Percentiles rank a stretch among this genome's conserved stretches.
Conservation (phyloP, 2,888 invertebrate species). For the Pseudanteris insignis region DNA sequence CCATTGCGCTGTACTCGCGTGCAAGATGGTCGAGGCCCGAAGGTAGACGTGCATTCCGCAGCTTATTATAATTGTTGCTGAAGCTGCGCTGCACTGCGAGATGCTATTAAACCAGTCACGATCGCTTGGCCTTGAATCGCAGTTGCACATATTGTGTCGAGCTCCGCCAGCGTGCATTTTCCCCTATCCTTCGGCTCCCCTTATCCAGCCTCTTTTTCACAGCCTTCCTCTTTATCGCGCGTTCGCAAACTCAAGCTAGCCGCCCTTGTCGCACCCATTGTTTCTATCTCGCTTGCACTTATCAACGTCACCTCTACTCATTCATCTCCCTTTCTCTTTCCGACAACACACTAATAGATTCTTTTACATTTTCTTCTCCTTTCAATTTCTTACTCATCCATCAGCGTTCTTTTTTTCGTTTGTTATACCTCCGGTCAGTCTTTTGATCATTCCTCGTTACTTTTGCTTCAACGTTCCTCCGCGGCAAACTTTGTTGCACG, state of each 20-base stretch:
- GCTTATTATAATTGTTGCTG: conserved; percentile 59
- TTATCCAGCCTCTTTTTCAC: conserved; percentile 27
- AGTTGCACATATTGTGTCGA: conserved; percentile 58
- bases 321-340: neutral
- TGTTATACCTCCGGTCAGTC: conserved; percentile 21
- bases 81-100: conserved; percentile 49
- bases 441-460: conserved; percentile 19
- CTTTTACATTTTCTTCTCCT: conserved; percentile 41
- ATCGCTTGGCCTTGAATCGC: conserved; percentile 60
- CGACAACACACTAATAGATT: conserved; percentile 34
- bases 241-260: conserved; percentile 12
- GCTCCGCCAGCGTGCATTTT: conserved; percentile 45
- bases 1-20: conserved; percentile 28
- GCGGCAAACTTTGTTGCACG: conserved; percentile 13
- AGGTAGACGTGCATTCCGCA: conserved; percentile 50
- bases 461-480: conserved; percentile 21
- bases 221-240: conserved; percentile 8
- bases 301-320: neutral
- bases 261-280: conserved; percentile 4
- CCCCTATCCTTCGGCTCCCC: conserved; percentile 47
- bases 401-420: conserved; percentile 26
- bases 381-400: conserved; percentile 38
- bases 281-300: no score
- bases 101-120: conserved; percentile 63
- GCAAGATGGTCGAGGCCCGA: conserved; percentile 26